Conservation (phyloP, 2,113 vertebrate species). For the Sclerurus mexicanus region DNA sequence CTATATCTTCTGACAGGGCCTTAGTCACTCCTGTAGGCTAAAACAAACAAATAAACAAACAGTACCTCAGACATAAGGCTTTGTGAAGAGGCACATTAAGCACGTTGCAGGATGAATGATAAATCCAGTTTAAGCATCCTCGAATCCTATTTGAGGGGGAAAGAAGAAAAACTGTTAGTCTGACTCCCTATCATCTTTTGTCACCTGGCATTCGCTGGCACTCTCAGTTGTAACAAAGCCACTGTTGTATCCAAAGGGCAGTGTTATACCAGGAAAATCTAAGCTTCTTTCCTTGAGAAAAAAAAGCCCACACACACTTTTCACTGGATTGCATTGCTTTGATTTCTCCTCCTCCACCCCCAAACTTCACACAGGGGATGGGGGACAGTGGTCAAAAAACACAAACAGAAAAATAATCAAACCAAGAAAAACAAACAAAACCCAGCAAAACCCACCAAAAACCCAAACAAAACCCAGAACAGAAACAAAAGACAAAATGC, state of each 20-base stretch:
- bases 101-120: not conserved
- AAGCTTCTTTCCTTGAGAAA: not conserved
- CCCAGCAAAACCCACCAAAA: not conserved
- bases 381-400: not conserved
- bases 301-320: not conserved
- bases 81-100: not conserved
- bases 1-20: not conserved
- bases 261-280: not conserved
- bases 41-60: not conserved
- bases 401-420: not conserved
- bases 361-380: not conserved
- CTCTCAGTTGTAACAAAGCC: not conserved
- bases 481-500: not conserved
- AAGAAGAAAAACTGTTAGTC: not conserved
- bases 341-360: not conserved
- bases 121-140: not conserved
- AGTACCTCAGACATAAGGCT: not conserved
- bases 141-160: not conserved
- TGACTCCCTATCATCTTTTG: not conserved
- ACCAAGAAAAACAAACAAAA: not conserved
- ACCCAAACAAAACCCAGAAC: not conserved
- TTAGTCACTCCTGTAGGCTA: not conserved
- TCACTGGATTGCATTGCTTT: not conserved
- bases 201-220: not conserved
- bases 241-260: not conserved